Evolutionary conservation across 2,113 vertebrate species (phyloP).

Genomic region (Pao palembangensis): DNA sequence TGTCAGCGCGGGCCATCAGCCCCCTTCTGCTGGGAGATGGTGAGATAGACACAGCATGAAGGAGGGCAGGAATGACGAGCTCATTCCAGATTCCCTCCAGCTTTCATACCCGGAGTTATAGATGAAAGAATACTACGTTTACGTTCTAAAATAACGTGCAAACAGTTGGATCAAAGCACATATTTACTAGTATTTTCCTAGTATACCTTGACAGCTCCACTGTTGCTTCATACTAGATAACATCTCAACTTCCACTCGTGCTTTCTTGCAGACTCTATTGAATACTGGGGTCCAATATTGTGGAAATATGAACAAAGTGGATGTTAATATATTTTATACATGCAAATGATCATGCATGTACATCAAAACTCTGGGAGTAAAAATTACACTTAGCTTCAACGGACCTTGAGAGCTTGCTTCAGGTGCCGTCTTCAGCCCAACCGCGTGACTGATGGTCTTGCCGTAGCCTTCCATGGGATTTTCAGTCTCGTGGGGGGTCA

Average conservation of each 20-base stretch:
- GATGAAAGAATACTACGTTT: too few species aligned
- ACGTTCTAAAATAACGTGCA: too few species aligned
- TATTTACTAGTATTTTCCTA: not conserved
- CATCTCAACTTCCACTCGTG: conserved; percentile 93
- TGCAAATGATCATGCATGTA: too few species aligned
- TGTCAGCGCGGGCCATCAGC: conserved; percentile 55
- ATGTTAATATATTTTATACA: not conserved
- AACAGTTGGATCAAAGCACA: not conserved
- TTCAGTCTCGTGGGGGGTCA: conserved; percentile 96
- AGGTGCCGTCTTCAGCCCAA: conserved; percentile 96
- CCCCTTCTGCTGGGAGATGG: conserved; percentile 46
- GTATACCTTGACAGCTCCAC: conserved; percentile 94
- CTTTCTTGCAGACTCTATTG: conserved; percentile 99
- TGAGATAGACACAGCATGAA: too few species aligned
- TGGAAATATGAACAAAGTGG: conserved; percentile 17
- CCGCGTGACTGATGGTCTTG: conserved; percentile 97
- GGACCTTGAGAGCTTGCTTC: conserved; percentile 95
- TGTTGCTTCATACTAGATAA: conserved; percentile 99
- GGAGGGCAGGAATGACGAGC: too few species aligned
- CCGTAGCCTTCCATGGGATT: conserved; percentile 98
- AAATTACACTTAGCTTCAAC: not conserved
- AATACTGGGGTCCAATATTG: conserved; percentile 97
- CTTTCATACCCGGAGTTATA: too few species aligned
- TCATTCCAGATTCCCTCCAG: too few species aligned
- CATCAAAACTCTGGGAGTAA: too few species aligned